Evolutionary conservation across 1,140 invertebrate species (phyloP).

Genomic region (Cephus cinctus): DNA sequence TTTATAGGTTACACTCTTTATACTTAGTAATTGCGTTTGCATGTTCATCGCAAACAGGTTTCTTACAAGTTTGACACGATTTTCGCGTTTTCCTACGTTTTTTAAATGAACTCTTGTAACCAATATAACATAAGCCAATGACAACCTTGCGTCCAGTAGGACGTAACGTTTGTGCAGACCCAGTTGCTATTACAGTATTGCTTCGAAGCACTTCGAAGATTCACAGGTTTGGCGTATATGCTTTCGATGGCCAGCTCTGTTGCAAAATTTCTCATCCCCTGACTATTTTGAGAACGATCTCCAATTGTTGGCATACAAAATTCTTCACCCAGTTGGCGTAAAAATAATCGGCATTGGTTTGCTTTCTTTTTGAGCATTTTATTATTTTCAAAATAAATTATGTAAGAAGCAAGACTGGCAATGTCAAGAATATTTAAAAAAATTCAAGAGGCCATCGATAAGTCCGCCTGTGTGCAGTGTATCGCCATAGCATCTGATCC

Average conservation of each 20-base stretch:
- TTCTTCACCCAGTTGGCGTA: not conserved
- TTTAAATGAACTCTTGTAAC: slow-evolving; percentile 7
- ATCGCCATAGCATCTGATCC: slow-evolving; percentile 28
- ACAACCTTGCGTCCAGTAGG: slow-evolving; percentile 1
- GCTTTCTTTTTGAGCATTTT: not conserved
- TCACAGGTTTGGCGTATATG: not conserved
- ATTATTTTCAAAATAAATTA: not conserved
- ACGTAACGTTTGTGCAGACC: not conserved
- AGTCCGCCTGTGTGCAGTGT: not conserved
- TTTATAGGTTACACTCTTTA: too few relatives aligned
- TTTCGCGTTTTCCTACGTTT: slow-evolving; percentile 18
- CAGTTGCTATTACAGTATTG: not conserved
- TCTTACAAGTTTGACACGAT: slow-evolving; percentile 10
- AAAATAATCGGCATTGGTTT: not conserved
- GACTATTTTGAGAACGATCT: not conserved
- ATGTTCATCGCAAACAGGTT: slow-evolving; percentile 19
- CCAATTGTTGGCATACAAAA: slow-evolving; percentile 11
- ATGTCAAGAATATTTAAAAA: not conserved
- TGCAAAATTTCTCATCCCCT: slow-evolving; percentile 7
- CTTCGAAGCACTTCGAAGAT: not conserved
- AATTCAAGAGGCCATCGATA: not conserved
- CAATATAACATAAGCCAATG: slow-evolving; percentile 12
- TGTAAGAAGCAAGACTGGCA: not conserved
- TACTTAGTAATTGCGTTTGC: too few relatives aligned
- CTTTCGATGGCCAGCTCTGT: slow-evolving; percentile 11